A percentile compares a stretch with the other conserved stretches of the same genome.
Evolutionary conservation across 1,140 invertebrate genomes (phyloP).

Genomic region (Tetramorium alpestre): DNA sequence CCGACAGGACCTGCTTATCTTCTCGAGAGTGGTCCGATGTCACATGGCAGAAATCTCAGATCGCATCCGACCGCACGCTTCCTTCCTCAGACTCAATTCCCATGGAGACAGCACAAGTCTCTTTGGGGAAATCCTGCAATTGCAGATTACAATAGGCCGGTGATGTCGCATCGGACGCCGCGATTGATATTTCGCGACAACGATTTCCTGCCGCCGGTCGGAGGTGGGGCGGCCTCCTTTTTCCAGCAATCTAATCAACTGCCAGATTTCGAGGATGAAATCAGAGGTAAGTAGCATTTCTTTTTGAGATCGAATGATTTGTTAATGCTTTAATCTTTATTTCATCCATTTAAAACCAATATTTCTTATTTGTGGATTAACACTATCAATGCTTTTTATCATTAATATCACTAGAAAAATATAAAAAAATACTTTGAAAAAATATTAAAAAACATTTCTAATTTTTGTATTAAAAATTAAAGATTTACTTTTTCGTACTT

Average conservation of each 20-base stretch:
- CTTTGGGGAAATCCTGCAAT: constrained; percentile 77
- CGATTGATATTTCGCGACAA: constrained; percentile 85
- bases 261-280: constrained; percentile 82
- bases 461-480: no score
- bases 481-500: neutral
- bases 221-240: constrained; percentile 77
- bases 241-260: constrained; percentile 83
- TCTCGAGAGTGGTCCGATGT: constrained; percentile 69
- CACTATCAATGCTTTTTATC: no score
- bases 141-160: constrained; percentile 78
- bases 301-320: neutral
- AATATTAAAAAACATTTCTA: no score
- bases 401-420: no score
- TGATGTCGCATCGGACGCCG: constrained; percentile 86
- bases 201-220: constrained; percentile 78
- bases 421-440: no score
- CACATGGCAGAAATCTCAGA: constrained; percentile 74
- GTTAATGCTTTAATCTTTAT: neutral
- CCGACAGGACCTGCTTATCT: constrained; percentile 69
- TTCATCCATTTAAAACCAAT: neutral
- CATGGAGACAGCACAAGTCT: constrained; percentile 82
- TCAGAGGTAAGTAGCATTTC: constrained; percentile 80
- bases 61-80: constrained; percentile 70
- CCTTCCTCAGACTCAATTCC: constrained; percentile 63
- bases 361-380: neutral